Evolutionary conservation across 2,113 vertebrate genomes (phyloP).

Genomic region (Heterotis niloticus): DNA sequence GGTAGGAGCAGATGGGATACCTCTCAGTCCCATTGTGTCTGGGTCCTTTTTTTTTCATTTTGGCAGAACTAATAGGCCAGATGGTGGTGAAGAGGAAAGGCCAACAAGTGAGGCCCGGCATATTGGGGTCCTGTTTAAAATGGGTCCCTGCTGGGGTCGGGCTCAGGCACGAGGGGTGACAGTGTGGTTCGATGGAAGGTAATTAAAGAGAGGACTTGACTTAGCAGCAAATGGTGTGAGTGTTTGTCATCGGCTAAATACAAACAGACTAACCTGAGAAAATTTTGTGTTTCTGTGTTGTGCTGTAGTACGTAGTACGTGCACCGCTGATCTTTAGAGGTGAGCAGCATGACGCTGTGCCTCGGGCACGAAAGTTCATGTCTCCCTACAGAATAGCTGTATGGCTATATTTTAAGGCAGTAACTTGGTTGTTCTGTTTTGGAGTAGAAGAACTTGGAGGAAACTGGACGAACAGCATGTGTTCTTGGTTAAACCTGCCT

Average conservation of each 20-base stretch:
- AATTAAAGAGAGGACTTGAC: slow-evolving; percentile 72
- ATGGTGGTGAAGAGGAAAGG: slow-evolving; percentile 87
- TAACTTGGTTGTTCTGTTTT: too few species aligned
- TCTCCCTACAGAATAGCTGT: neutral
- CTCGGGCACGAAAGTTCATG: neutral
- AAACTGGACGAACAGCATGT: too few species aligned
- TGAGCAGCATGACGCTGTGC: neutral
- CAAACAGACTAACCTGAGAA: slow-evolving; percentile 27
- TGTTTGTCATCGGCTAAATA: slow-evolving; percentile 43
- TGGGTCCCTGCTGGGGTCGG: slow-evolving; percentile 84
- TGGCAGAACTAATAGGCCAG: slow-evolving; percentile 91
- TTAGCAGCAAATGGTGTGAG: slow-evolving; percentile 53
- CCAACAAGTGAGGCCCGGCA: slow-evolving; percentile 91
- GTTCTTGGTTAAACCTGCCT: too few species aligned
- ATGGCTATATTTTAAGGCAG: neutral
- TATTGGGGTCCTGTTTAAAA: slow-evolving; percentile 99
- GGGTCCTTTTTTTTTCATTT: slow-evolving; percentile 64
- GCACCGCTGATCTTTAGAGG: neutral
- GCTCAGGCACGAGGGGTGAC: slow-evolving; percentile 69
- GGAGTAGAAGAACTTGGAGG: too few species aligned
- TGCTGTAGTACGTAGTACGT: slow-evolving; percentile 3
- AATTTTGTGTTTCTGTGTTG: slow-evolving; percentile 33
- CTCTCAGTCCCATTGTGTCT: slow-evolving; percentile 70
- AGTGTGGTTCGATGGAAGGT: slow-evolving; percentile 66
- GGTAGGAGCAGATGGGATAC: slow-evolving; percentile 84